These are phyloP conservation scores for Poecile montanus DNA, from an alignment of 2,797 vertebrate genomes.

Conservation along the genomic window DNA sequence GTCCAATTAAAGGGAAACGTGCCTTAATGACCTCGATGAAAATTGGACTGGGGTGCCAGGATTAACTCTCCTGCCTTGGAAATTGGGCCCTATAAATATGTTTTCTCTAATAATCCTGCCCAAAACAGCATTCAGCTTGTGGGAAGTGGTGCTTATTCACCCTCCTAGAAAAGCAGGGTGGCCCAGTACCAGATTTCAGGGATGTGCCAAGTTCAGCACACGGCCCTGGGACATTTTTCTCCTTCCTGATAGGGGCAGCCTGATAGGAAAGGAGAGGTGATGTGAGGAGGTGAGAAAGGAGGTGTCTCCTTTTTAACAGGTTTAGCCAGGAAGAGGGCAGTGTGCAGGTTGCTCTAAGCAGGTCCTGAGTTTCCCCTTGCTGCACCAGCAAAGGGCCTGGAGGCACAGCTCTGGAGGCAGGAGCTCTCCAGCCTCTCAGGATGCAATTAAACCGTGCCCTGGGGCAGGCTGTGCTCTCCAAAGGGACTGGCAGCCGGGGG, in stretches of 20 bases:
- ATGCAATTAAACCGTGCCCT: conserved; percentile 6
- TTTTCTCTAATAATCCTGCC: not conserved
- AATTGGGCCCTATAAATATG: not conserved
- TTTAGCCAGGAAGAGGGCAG: not conserved
- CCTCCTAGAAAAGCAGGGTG: not conserved
- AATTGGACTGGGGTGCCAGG: not conserved
- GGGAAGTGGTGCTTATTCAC: not conserved
- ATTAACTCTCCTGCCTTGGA: not conserved
- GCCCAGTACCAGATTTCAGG: not conserved
- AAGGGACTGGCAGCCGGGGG: not conserved
- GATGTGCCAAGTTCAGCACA: not conserved
- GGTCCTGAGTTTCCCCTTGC: not conserved
- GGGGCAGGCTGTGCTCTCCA: not conserved
- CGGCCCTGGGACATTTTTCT: not conserved
- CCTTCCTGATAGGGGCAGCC: not conserved
- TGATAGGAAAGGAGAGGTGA: not conserved
- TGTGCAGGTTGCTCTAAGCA: not conserved
- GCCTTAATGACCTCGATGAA: not conserved
- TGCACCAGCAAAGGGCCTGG: not conserved
- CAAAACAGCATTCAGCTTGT: not conserved
- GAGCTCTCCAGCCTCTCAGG: not conserved
- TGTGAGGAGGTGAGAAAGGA: not conserved
- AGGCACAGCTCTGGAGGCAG: not conserved
- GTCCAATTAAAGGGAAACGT: not conserved
- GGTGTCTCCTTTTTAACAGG: not conserved